Percentiles rank a stretch among this genome's conserved stretches.
Evolutionary conservation across 2,113 vertebrate genomes (phyloP).

Genomic region (Dermatemys mawii): DNA sequence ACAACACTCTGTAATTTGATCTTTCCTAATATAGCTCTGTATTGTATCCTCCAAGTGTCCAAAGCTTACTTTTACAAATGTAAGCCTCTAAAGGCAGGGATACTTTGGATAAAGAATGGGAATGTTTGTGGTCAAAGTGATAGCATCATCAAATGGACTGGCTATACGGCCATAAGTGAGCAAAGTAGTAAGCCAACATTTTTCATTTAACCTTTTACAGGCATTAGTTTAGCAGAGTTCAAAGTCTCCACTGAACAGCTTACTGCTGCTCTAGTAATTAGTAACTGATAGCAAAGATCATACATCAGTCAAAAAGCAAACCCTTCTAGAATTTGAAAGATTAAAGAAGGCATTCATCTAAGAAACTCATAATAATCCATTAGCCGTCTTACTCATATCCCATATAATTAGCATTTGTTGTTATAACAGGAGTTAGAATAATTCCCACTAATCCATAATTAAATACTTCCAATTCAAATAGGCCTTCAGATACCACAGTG

Average conservation of each 20-base stretch:
- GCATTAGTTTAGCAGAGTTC: fast-evolving
- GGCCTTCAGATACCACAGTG: not conserved
- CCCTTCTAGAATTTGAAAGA: not conserved
- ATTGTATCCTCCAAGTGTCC: not conserved
- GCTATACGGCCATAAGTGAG: not conserved
- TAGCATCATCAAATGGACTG: not conserved
- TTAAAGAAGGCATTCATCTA: not conserved
- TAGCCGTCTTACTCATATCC: not conserved
- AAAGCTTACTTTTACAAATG: not conserved
- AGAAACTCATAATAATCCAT: fast-evolving
- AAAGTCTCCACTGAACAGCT: not conserved
- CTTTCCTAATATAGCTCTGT: not conserved
- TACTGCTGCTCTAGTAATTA: not conserved
- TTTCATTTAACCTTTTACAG: not conserved
- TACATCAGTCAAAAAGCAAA: not conserved
- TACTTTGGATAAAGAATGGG: not conserved
- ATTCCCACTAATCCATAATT: not conserved
- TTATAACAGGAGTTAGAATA: not conserved
- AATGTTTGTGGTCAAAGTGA: not conserved
- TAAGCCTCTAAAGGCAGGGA: fast-evolving
- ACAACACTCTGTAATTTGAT: fast-evolving
- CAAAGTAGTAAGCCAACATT: not conserved
- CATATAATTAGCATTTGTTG: not conserved
- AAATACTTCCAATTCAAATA: not conserved
- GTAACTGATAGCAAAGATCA: not conserved